Evolutionary conservation across 1,140 invertebrate species (phyloP).

Genomic region (Brachionus manjavacas): DNA sequence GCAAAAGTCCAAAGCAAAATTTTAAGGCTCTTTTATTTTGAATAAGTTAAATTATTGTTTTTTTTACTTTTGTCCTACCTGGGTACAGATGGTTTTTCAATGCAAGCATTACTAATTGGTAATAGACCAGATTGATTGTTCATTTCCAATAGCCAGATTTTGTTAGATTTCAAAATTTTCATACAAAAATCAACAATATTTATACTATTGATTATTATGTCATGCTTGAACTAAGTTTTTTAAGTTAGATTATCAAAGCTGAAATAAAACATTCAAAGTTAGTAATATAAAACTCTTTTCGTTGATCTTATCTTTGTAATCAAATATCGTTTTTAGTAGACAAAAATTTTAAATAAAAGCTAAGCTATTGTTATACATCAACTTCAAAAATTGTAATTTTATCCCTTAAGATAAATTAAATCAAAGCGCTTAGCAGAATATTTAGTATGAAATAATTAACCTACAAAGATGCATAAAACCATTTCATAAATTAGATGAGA

Average conservation of each 20-base stretch:
- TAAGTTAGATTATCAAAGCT: neutral
- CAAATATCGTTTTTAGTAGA: neutral
- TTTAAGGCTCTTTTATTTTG: neutral
- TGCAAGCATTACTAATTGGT: neutral
- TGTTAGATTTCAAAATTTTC: neutral
- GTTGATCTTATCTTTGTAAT: neutral
- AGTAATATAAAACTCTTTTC: neutral
- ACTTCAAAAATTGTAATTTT: neutral
- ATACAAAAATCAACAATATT: neutral
- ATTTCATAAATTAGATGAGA: neutral
- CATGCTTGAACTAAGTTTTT: neutral
- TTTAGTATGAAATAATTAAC: neutral
- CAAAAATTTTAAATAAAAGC: neutral
- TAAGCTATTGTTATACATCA: neutral
- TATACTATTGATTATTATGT: neutral
- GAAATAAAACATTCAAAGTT: neutral
- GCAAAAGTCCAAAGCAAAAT: constrained; percentile 10
- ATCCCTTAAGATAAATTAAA: neutral
- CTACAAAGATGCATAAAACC: neutral
- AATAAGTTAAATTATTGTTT: neutral
- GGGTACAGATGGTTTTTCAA: neutral
- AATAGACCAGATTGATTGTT: neutral
- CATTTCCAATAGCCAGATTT: neutral
- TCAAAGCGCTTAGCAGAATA: neutral
- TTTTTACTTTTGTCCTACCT: neutral